phyloP scores from a whole-genome alignment of 2,113 vertebrate genomes.

The Upupa epops region DNA sequence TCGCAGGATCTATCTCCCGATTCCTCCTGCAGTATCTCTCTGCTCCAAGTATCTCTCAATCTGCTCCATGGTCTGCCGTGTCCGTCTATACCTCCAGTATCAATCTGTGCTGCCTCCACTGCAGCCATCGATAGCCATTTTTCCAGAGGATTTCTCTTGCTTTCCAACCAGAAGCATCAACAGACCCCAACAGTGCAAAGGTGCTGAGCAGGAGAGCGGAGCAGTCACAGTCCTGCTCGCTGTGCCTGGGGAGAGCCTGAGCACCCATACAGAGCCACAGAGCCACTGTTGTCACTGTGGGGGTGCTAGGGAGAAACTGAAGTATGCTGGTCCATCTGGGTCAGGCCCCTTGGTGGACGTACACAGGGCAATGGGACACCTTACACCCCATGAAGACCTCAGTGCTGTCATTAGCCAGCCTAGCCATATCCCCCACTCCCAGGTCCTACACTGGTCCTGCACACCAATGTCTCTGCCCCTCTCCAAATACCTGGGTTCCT shows the following conservation, averaged over 20 bases:
- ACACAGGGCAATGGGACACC: fast-evolving
- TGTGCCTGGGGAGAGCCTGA: not conserved
- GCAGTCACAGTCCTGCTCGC: fast-evolving
- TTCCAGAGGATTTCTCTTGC: not conserved
- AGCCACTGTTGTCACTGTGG: not conserved
- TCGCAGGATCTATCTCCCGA: conserved; percentile 33
- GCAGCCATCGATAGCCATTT: not conserved
- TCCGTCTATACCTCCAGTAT: conserved; percentile 4
- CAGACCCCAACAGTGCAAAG: not conserved
- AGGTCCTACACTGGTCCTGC: not conserved
- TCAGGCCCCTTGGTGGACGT: not conserved
- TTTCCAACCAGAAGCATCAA: not conserved
- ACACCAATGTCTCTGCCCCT: not conserved
- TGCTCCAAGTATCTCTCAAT: conserved; percentile 49
- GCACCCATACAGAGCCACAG: not conserved
- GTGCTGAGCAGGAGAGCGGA: fast-evolving
- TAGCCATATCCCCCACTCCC: not conserved
- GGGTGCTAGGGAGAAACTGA: not conserved
- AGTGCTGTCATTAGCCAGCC: not conserved
- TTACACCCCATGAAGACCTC: not conserved
- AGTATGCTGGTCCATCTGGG: not conserved
- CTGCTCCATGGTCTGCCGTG: not conserved
- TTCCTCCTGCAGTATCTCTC: conserved; percentile 43
- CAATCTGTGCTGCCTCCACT: not conserved
- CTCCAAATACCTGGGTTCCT: not conserved